phyloP scores from a whole-genome alignment of 2,797 vertebrate genomes.

The Arrhamphus sclerolepis region DNA sequence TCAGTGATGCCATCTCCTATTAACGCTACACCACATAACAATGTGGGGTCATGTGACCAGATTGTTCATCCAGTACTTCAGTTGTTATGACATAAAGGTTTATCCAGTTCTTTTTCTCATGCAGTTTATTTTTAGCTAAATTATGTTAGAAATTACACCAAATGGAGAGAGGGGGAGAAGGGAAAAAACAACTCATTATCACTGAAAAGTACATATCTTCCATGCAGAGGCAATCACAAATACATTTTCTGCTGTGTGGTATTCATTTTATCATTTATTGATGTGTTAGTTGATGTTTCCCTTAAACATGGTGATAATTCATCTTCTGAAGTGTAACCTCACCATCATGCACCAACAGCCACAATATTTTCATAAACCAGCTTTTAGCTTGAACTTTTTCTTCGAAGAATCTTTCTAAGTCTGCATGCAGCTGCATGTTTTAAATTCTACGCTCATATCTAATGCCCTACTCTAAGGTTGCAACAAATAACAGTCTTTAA shows the following conservation, averaged over 20 bases:
- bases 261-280: too few species aligned
- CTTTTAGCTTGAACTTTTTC: slow-evolving; percentile 25
- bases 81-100: too few species aligned
- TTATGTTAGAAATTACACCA: too few species aligned
- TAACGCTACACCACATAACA: too few species aligned
- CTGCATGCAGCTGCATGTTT: slow-evolving; percentile 26
- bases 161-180: too few species aligned
- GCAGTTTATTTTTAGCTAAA: too few species aligned
- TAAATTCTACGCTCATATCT: slow-evolving; percentile 27
- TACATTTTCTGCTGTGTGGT: background rate
- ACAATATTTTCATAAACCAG: slow-evolving; percentile 19
- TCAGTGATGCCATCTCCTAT: too few species aligned
- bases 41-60: too few species aligned
- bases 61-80: too few species aligned
- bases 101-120: too few species aligned
- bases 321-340: too few species aligned
- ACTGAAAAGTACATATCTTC: background rate
- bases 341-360: slow-evolving; percentile 14
- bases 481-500: slow-evolving; percentile 50
- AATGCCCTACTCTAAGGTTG: slow-evolving; percentile 24
- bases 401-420: slow-evolving; percentile 29
- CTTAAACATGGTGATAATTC: slow-evolving; percentile 5
- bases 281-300: background rate
- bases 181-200: too few species aligned
- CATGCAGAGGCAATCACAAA: background rate